A percentile compares a stretch with the other conserved stretches of the same genome.
phyloP scores from a whole-genome alignment of 2,797 vertebrate genomes.

The Channa striata region DNA sequence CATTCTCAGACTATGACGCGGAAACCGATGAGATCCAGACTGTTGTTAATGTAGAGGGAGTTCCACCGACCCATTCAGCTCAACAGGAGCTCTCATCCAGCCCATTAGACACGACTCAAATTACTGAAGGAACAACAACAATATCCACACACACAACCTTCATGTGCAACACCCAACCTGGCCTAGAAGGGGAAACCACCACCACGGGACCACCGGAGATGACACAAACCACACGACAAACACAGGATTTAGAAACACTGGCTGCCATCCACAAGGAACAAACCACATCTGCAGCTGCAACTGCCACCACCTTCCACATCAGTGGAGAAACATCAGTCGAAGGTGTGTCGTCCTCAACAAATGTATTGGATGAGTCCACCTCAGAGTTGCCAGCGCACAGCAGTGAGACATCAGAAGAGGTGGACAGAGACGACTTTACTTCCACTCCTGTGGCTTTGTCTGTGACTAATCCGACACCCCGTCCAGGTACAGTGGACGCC shows the following conservation, averaged over 20 bases:
- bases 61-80: slow-evolving; percentile 38
- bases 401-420: slow-evolving; percentile 72
- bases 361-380: slow-evolving; percentile 83
- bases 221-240: slow-evolving; percentile 19
- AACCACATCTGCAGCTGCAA: slow-evolving; percentile 11
- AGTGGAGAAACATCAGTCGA: slow-evolving; percentile 72
- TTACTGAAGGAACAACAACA: slow-evolving; percentile 14
- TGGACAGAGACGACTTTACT: slow-evolving; percentile 84
- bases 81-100: slow-evolving; percentile 18
- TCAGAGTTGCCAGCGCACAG: slow-evolving; percentile 69
- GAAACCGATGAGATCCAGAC: slow-evolving; percentile 15
- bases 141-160: slow-evolving; percentile 12
- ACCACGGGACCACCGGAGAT: slow-evolving; percentile 19
- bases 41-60: slow-evolving; percentile 29
- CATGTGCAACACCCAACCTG: slow-evolving; percentile 49
- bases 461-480: slow-evolving; percentile 61
- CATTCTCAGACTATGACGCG: slow-evolving; percentile 41
- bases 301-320: slow-evolving; percentile 35
- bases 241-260: slow-evolving; percentile 14
- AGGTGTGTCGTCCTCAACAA: slow-evolving; percentile 72
- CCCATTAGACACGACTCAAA: slow-evolving; percentile 5
- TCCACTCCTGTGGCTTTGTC: slow-evolving; percentile 61
- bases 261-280: slow-evolving; percentile 26
- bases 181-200: slow-evolving; percentile 14
- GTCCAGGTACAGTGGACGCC: slow-evolving; percentile 46